Percentiles rank a stretch among this genome's conserved stretches.
Evolutionary conservation across 1,140 invertebrate genomes (phyloP).

Genomic region (Phthorimaea operculella): DNA sequence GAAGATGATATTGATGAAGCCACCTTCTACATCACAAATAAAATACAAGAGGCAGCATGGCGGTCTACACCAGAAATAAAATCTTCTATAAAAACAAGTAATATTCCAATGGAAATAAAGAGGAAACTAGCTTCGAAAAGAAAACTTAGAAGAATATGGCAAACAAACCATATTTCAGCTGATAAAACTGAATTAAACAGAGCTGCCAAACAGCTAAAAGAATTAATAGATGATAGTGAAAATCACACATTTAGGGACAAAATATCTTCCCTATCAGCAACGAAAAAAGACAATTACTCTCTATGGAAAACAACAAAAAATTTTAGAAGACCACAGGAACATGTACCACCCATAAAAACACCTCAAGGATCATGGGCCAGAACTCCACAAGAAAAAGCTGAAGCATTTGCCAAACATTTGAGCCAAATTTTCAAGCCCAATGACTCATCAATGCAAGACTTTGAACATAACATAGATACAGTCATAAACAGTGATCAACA

Average conservation of each 20-base stretch:
- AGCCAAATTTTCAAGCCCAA: too few species aligned
- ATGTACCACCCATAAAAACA: not conserved
- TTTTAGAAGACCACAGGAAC: not conserved
- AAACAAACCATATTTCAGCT: not conserved
- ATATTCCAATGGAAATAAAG: not conserved
- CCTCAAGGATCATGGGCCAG: not conserved
- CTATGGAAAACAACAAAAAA: too few species aligned
- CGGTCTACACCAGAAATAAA: not conserved
- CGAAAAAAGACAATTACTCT: not conserved
- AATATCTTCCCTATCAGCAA: not conserved
- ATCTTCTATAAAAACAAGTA: not conserved
- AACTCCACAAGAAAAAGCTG: not conserved
- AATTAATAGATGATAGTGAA: not conserved
- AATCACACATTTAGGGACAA: not conserved
- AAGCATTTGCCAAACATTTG: not conserved
- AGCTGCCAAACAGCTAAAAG: not conserved
- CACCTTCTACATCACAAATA: too few species aligned
- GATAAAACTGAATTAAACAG: constrained; percentile 1
- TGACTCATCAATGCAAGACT: too few species aligned
- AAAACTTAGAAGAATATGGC: not conserved
- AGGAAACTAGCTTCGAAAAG: not conserved
- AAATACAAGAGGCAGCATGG: too few species aligned
- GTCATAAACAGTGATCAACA: too few species aligned
- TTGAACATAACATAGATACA: too few species aligned
- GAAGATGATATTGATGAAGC: not conserved